These are phyloP conservation scores for Anneissia japonica DNA, from an alignment of 35 echinoderm and acorn worm species.

Conservation along the genomic window DNA sequence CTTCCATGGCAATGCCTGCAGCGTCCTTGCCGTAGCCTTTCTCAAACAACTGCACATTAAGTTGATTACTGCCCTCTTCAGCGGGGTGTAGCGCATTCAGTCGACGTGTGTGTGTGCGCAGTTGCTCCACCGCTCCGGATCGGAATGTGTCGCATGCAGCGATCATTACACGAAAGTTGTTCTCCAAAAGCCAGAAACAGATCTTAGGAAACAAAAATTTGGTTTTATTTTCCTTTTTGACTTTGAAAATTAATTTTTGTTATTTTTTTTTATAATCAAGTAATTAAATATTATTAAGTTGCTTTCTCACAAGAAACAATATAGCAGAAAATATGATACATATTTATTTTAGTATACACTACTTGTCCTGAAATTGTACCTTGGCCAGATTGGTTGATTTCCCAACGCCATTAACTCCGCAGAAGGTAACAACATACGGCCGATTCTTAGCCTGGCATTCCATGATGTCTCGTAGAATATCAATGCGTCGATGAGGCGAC, in stretches of 20 bases:
- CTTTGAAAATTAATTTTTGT: no score
- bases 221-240: no score
- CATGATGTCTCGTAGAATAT: slow-evolving; percentile 88
- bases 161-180: slow-evolving; percentile 84
- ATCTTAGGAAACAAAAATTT: slow-evolving; percentile 47
- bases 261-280: no score
- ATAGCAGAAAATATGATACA: no score
- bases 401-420: slow-evolving; percentile 96
- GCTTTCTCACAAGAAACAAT: no score
- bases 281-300: no score
- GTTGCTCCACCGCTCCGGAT: slow-evolving; percentile 77
- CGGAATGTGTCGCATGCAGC: slow-evolving; percentile 99
- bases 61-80: slow-evolving; percentile 34
- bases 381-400: slow-evolving; percentile 99
- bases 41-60: slow-evolving; percentile 77
- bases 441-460: slow-evolving; percentile 55
- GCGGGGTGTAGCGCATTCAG: slow-evolving; percentile 85
- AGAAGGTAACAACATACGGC: slow-evolving; percentile 90
- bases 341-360: no score
- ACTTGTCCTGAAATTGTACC: slow-evolving; percentile 28
- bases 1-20: slow-evolving; percentile 96
- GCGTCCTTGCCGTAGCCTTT: slow-evolving; percentile 98
- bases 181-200: slow-evolving; percentile 97
- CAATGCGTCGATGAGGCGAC: slow-evolving; percentile 78
- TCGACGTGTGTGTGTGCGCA: slow-evolving; percentile 65